These are phyloP conservation scores for Lophius americanus DNA, from an alignment of 2,797 vertebrate species.

Conservation along the genomic window DNA sequence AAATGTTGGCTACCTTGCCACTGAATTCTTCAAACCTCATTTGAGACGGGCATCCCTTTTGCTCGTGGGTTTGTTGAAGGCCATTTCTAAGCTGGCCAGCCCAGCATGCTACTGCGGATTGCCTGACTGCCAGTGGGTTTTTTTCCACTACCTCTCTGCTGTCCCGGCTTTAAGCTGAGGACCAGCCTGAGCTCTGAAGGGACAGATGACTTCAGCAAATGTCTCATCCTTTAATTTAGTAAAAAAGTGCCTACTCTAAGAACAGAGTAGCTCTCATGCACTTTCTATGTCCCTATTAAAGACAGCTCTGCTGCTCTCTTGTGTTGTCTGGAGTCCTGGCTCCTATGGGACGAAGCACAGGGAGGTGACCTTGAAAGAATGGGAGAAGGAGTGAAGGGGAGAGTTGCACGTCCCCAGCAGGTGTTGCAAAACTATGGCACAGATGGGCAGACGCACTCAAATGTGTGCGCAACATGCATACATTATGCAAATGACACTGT, in stretches of 20 bases:
- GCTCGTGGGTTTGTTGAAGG: constrained; percentile 69
- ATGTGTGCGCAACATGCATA: constrained; percentile 37
- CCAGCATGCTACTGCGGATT: constrained; percentile 50
- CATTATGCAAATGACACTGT: constrained; percentile 70
- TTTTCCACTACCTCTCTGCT: constrained; percentile 73
- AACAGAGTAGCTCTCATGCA: constrained; percentile 27
- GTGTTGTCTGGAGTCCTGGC: constrained; percentile 23
- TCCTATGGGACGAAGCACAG: constrained; percentile 62
- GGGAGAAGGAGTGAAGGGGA: constrained; percentile 50
- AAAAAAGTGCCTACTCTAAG: constrained; percentile 46
- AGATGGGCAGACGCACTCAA: constrained; percentile 57
- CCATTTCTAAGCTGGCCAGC: constrained; percentile 57
- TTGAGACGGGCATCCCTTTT: constrained; percentile 70
- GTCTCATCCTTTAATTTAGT: constrained; percentile 51
- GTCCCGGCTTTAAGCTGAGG: constrained; percentile 58
- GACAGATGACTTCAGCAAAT: constrained; percentile 59
- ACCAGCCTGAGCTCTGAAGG: constrained; percentile 45
- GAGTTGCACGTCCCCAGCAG: constrained; percentile 60
- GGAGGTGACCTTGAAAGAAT: constrained; percentile 73
- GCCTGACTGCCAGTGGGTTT: constrained; percentile 63
- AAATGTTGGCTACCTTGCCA: constrained; percentile 69
- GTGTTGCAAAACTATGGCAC: constrained; percentile 66
- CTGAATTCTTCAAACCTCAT: constrained; percentile 69
- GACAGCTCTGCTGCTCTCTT: constrained; percentile 25
- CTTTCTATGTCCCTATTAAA: constrained; percentile 40